A percentile compares a stretch with the other conserved stretches of the same genome.
phyloP scores from a whole-genome alignment of 1,140 invertebrate genomes.

The Brachionus manjavacas region DNA sequence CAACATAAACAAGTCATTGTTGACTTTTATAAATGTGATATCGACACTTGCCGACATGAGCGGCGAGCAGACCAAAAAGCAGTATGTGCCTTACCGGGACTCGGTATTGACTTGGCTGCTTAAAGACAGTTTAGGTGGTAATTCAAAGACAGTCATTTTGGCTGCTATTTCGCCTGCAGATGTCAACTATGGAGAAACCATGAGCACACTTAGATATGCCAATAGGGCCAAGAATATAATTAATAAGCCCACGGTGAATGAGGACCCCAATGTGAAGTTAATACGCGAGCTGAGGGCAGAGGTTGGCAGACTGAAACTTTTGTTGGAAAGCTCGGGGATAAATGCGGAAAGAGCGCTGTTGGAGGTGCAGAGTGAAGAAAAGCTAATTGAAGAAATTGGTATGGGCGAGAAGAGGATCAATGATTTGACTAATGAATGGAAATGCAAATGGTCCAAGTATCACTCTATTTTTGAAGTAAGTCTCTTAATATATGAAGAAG shows the following conservation, averaged over 20 bases:
- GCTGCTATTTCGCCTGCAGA: conserved; percentile 67
- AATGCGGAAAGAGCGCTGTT: background rate
- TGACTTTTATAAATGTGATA: conserved; percentile 62
- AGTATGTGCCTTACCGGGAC: conserved; percentile 63
- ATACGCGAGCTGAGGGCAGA: conserved; percentile 63
- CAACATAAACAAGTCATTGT: conserved; percentile 63
- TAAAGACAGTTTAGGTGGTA: conserved; percentile 65
- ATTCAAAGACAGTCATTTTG: conserved; percentile 67
- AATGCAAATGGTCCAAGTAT: conserved; percentile 28
- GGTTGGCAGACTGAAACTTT: conserved; percentile 52
- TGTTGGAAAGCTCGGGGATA: background rate
- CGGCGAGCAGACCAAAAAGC: background rate
- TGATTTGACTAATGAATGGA: conserved; percentile 18
- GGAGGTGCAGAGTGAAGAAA: background rate
- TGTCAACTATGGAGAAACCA: conserved; percentile 66
- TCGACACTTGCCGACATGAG: conserved; percentile 58
- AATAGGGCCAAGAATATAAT: conserved; percentile 64
- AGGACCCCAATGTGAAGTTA: conserved; percentile 62
- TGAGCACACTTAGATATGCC: conserved; percentile 65
- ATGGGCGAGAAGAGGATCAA: background rate
- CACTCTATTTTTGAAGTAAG: conserved; percentile 12
- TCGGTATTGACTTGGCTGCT: conserved; percentile 64
- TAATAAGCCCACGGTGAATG: conserved; percentile 62
- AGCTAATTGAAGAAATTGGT: background rate
- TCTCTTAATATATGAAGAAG: background rate